Conservation (phyloP, 2,888 invertebrate species). For the Drosophila sordidula region DNA sequence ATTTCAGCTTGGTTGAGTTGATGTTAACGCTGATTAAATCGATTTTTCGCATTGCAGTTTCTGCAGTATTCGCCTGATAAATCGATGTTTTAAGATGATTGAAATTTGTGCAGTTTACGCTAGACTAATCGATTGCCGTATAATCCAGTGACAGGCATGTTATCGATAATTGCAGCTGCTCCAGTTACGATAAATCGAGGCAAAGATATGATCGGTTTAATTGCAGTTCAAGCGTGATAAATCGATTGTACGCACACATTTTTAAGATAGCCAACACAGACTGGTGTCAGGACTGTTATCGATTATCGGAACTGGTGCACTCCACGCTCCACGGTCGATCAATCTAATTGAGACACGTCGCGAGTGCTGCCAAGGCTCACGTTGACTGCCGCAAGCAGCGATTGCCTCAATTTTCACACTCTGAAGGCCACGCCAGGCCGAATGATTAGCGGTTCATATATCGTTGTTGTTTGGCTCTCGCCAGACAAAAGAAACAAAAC, state of each 20-base stretch:
- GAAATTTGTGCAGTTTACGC: background rate
- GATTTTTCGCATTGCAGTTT: no score
- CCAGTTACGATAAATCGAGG: background rate
- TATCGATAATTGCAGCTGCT: conserved; percentile 1
- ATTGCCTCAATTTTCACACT: conserved; percentile 76
- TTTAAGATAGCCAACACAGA: background rate
- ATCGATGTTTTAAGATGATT: background rate
- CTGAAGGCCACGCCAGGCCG: conserved; percentile 59
- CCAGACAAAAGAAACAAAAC: conserved; percentile 20
- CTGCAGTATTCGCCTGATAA: no score
- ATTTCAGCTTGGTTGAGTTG: no score
- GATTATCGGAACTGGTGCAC: conserved; percentile 14
- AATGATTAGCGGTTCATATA: conserved; percentile 45
- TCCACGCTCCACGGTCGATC: conserved; percentile 28
- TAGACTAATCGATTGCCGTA: background rate
- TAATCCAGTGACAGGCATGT: conserved; percentile 1
- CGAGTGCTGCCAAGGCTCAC: conserved; percentile 42
- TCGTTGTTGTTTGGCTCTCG: conserved; percentile 9
- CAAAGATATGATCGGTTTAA: background rate
- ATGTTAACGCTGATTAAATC: no score
- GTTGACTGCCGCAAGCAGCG: conserved; percentile 34
- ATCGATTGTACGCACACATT: background rate
- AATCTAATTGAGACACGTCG: conserved; percentile 49
- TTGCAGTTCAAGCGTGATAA: background rate
- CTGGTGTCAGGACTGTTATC: conserved; percentile 1